phyloP scores from a whole-genome alignment of 2,888 invertebrate genomes.

The Miltochrista miniata region DNA sequence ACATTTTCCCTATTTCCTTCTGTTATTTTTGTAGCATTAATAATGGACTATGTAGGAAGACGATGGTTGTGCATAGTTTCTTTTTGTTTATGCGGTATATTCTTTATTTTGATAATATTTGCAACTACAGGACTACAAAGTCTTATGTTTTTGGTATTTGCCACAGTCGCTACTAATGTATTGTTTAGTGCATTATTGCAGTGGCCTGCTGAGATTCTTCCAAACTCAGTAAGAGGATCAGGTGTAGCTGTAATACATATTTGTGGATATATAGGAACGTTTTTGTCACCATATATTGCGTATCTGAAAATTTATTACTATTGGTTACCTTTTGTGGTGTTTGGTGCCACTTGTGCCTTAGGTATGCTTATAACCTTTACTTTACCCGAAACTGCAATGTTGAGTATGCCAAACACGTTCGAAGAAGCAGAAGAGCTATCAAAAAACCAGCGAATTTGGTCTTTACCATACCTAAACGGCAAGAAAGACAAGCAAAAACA shows the following conservation, averaged over 20 bases:
- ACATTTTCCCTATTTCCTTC: slow-evolving; percentile 63
- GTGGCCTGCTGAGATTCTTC: slow-evolving; percentile 61
- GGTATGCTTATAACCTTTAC: slow-evolving; percentile 27
- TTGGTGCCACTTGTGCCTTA: slow-evolving; percentile 19
- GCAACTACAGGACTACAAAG: slow-evolving; percentile 44
- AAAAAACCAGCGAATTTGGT: slow-evolving; percentile 35
- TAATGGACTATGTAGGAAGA: slow-evolving; percentile 59
- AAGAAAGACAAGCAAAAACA: slow-evolving; percentile 17
- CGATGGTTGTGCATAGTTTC: slow-evolving; percentile 51
- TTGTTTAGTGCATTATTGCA: slow-evolving; percentile 51
- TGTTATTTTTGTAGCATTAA: slow-evolving; percentile 52
- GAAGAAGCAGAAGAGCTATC: slow-evolving; percentile 45
- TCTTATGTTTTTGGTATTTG: slow-evolving; percentile 52
- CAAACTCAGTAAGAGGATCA: slow-evolving; percentile 59
- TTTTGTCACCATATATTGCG: slow-evolving; percentile 50
- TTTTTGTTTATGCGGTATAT: slow-evolving; percentile 48
- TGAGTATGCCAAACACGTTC: slow-evolving; percentile 46
- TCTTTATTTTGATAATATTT: slow-evolving; percentile 50
- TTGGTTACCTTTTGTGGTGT: slow-evolving; percentile 29
- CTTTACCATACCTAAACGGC: slow-evolving; percentile 35
- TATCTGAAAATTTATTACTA: slow-evolving; percentile 26
- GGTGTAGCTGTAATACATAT: slow-evolving; percentile 58
- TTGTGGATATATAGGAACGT: slow-evolving; percentile 54
- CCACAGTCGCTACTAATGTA: slow-evolving; percentile 61
- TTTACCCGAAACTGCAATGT: slow-evolving; percentile 45